Conservation (phyloP, 2,113 vertebrate species). For the Brevimyrus niger region DNA sequence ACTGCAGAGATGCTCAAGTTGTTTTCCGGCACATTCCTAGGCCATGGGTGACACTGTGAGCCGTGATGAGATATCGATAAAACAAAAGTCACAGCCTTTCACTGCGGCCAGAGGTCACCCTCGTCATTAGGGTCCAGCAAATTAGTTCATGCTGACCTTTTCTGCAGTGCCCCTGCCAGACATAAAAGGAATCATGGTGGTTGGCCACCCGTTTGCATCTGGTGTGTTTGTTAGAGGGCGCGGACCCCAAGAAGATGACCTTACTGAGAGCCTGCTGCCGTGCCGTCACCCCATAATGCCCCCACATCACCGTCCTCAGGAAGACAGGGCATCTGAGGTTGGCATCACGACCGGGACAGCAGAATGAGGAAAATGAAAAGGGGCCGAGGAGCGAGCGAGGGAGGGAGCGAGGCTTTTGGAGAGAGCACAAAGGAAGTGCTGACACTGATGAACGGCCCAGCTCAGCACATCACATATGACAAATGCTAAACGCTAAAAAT, state of each 20-base stretch:
- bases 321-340: neutral
- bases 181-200: neutral
- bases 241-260: neutral
- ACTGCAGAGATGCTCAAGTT: neutral
- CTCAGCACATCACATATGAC: constrained; percentile 10
- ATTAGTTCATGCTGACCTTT: neutral
- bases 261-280: neutral
- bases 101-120: neutral
- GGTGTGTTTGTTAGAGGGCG: neutral
- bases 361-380: neutral
- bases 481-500: constrained; percentile 13
- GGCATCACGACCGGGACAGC: neutral
- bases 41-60: neutral
- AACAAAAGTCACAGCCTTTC: neutral
- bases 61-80: neutral
- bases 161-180: neutral
- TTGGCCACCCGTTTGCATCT: neutral
- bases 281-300: neutral
- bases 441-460: constrained; percentile 10
- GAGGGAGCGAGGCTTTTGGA: neutral
- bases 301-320: neutral
- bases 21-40: neutral
- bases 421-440: neutral
- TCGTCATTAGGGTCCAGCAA: neutral
- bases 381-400: neutral